A percentile compares a stretch with the other conserved stretches of the same genome.
Evolutionary conservation across 2,888 invertebrate genomes (phyloP).

Genomic region (Drosophila phalerata): DNA sequence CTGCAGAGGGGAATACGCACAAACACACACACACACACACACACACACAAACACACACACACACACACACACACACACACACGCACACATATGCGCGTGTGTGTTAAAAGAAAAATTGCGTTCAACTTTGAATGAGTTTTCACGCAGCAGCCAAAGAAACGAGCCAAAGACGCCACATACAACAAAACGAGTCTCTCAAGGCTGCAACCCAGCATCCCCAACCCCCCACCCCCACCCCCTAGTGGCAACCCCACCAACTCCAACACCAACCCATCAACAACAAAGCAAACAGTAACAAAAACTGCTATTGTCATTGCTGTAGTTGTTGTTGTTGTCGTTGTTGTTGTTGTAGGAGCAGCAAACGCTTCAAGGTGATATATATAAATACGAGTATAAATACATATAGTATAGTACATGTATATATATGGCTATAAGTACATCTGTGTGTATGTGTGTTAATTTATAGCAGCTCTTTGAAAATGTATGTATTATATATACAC

Average conservation of each 20-base stretch:
- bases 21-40: constrained; percentile 11
- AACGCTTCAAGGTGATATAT: constrained; percentile 57
- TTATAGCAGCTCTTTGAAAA: constrained; percentile 8
- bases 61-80: background rate
- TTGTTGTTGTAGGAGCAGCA: constrained; percentile 24
- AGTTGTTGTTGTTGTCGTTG: constrained; percentile 35
- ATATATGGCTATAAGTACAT: background rate
- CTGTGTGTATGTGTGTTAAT: constrained; percentile 1
- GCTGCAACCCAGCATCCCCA: constrained; percentile 31
- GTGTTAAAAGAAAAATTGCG: constrained; percentile 68
- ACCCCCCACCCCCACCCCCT: background rate
- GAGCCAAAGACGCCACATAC: constrained; percentile 39
- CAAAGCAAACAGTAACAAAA: constrained; percentile 49
- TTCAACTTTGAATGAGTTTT: constrained; percentile 73
- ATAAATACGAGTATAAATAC: constrained; percentile 13
- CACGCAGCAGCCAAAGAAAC: constrained; percentile 59
- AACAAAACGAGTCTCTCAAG: constrained; percentile 62
- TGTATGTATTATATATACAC: background rate
- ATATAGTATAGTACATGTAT: constrained; percentile 3
- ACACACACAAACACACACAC: constrained; percentile 7
- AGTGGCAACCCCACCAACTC: background rate
- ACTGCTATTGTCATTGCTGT: constrained; percentile 60
- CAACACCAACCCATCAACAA: constrained; percentile 31
- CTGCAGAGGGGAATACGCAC: constrained; percentile 22
- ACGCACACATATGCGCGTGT: background rate